Base-by-base conservation (phyloP, 2,113 vertebrate species). In the Podarcis raffonei region DNA sequence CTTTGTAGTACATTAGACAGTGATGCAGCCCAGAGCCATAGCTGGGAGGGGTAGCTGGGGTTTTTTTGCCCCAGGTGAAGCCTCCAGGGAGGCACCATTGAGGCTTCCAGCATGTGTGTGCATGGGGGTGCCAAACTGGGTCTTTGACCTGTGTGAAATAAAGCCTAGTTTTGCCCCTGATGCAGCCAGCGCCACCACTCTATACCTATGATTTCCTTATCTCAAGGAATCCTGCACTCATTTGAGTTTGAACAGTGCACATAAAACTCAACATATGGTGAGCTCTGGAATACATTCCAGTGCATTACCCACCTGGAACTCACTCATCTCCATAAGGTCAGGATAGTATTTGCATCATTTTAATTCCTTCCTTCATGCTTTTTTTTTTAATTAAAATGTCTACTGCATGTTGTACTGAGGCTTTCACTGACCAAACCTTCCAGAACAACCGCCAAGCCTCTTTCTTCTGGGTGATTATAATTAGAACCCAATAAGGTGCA, bases 381-480 rank as follows among this genome's bases (percentile, higher is more conserved):
- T 80, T 37, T 80, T 37, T 77, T 39, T 66, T 66, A 86, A 79
- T 53, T 53, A 53, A 57, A 79, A 79, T 75, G 80, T 4, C 74
- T 66, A 76, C 11, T 69, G 37, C 42, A 68, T 16, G 25, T 81
- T 76, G 59, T 37, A 74, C 12, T 11, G 65, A 72, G 20, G 30
- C 37, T 79, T 71, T 84, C 23, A 12, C n/a, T 72, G 74, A 89
- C 27, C 35, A 35, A 83, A 78, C 53, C 75, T 30, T 48, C 65
- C 74, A 71, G 77, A 71, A 66, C 75, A 83, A 87, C 72, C 78
- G 42, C 48, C 30, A 42, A 57, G 65, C 2, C 15, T 59, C 35
- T 76, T 85, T 23, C 66, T 59, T 72, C 88, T 35, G 65, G 66
- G 12, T 48, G 80, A 53, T 77, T 90, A 90, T 77, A 90, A 86